Percentiles rank a stretch among this genome's conserved stretches.
phyloP scores from a whole-genome alignment of 2,797 vertebrate species.

The Chaetodon trifasciatus region DNA sequence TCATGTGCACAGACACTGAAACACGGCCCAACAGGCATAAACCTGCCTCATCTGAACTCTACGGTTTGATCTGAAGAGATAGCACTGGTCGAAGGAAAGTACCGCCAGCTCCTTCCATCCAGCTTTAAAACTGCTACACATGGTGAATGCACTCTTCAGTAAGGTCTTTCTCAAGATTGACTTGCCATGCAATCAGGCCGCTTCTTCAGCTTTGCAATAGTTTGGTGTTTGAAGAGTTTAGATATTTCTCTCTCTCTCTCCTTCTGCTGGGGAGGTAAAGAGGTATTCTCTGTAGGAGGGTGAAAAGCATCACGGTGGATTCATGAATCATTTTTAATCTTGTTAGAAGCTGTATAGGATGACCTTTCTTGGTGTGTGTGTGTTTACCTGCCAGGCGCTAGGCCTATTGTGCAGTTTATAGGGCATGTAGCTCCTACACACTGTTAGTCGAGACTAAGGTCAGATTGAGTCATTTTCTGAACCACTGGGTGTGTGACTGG shows the following conservation, averaged over 20 bases:
- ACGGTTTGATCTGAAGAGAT: conserved; percentile 35
- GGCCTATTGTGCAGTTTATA: conserved; percentile 76
- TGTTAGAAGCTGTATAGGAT: conserved; percentile 81
- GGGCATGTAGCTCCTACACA: conserved; percentile 66
- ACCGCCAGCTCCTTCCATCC: conserved; percentile 1
- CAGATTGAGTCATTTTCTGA: conserved; percentile 76
- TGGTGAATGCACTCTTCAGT: conserved; percentile 11
- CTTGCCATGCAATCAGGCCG: conserved; percentile 19
- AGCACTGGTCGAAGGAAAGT: conserved; percentile 17
- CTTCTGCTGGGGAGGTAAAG: conserved; percentile 7
- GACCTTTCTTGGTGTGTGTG: conserved; percentile 79
- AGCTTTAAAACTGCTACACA: conserved; percentile 23
- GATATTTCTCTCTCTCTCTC: conserved; percentile 21
- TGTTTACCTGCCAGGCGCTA: conserved; percentile 76
- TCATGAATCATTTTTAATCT: conserved; percentile 85
- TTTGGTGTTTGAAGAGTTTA: conserved; percentile 38
- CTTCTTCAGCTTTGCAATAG: conserved; percentile 44
- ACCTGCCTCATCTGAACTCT: conserved; percentile 41
- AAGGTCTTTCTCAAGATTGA: conserved; percentile 38
- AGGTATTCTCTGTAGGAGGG: conserved; percentile 53
- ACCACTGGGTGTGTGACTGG: conserved; percentile 65
- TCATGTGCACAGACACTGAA: conserved; percentile 45
- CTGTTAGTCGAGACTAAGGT: conserved; percentile 72
- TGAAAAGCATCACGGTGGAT: conserved; percentile 68
- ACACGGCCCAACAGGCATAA: conserved; percentile 37